phyloP scores from a whole-genome alignment of 2,888 invertebrate genomes.

The Aromia moschata region DNA sequence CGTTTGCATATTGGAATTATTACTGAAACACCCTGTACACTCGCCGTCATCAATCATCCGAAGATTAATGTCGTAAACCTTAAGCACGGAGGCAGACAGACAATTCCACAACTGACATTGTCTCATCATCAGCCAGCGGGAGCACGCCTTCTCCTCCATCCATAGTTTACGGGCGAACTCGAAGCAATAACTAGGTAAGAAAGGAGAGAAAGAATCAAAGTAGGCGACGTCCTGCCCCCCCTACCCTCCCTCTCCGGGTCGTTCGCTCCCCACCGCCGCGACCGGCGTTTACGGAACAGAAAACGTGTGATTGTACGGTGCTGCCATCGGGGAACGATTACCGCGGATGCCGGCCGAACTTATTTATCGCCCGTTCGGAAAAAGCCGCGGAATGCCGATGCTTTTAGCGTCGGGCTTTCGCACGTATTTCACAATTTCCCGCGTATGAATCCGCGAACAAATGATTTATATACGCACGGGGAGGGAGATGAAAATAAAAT shows the following conservation, averaged over 20 bases:
- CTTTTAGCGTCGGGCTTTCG: constrained; percentile 26
- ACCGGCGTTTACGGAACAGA: constrained; percentile 22
- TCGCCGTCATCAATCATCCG: constrained; percentile 54
- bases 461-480: constrained; percentile 24
- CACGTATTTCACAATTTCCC: constrained; percentile 30
- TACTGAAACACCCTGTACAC: background rate
- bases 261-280: constrained; percentile 35
- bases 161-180: constrained; percentile 16
- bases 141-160: constrained; percentile 34
- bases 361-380: constrained; percentile 42
- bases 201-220: constrained; percentile 35
- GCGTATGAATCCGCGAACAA: constrained; percentile 25
- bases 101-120: constrained; percentile 51
- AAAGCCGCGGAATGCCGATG: constrained; percentile 26
- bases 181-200: constrained; percentile 27
- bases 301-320: constrained; percentile 49
- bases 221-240: constrained; percentile 20
- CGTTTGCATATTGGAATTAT: too few species aligned
- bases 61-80: constrained; percentile 57
- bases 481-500: constrained; percentile 2
- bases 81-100: constrained; percentile 42
- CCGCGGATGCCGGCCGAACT: constrained; percentile 44
- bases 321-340: constrained; percentile 50
- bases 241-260: constrained; percentile 20
- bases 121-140: constrained; percentile 49